phyloP scores from a whole-genome alignment of 1,140 invertebrate species.

The Pomacea maculata region DNA sequence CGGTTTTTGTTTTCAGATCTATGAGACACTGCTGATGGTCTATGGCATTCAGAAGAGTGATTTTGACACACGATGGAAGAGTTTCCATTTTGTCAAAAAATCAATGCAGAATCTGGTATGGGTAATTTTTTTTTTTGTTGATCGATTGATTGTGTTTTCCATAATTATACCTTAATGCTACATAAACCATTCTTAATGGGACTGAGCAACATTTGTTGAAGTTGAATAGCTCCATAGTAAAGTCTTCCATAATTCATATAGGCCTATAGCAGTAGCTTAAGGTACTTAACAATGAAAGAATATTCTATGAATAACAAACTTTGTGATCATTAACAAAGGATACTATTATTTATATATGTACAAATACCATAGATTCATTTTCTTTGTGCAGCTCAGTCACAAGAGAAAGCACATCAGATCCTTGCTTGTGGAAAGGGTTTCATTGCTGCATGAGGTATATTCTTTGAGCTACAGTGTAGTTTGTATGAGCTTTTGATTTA shows the following conservation, averaged over 20 bases:
- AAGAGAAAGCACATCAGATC: slow-evolving; percentile 73
- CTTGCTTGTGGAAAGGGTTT: slow-evolving; percentile 74
- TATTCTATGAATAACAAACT: no score
- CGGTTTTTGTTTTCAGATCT: slow-evolving; percentile 68
- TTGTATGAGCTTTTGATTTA: no score
- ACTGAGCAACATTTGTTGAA: no score
- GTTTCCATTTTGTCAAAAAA: slow-evolving; percentile 71
- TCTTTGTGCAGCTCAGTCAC: slow-evolving; percentile 59
- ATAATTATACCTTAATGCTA: no score
- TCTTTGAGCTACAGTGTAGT: background rate
- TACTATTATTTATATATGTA: background rate
- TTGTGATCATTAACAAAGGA: no score
- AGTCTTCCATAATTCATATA: no score
- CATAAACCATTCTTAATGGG: no score
- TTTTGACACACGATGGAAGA: slow-evolving; percentile 71
- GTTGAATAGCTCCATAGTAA: no score
- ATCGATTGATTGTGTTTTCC: no score
- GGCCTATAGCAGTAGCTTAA: no score
- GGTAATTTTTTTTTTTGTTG: background rate
- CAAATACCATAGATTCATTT: background rate
- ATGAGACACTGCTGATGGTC: slow-evolving; percentile 71
- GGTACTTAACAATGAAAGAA: no score
- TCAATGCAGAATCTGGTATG: slow-evolving; percentile 71
- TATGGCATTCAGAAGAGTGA: slow-evolving; percentile 67
- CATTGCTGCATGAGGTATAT: slow-evolving; percentile 76